These are phyloP conservation scores for Mastomys coucha DNA, from an alignment of 2,113 vertebrate genomes.

Conservation along the genomic window DNA sequence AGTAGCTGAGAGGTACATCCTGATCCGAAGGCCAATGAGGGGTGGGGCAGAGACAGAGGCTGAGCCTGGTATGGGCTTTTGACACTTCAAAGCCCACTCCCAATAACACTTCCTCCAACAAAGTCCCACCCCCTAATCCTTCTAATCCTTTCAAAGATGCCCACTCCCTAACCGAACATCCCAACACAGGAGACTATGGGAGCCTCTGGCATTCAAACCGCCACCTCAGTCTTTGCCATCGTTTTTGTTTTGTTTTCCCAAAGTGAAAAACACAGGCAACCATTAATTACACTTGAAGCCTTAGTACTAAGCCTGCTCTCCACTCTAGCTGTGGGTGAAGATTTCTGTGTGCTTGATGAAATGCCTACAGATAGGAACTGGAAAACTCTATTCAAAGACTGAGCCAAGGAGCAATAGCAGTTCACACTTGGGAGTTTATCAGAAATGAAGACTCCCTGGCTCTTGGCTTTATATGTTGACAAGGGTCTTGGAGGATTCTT, in stretches of 20 bases:
- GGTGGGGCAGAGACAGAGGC: background rate
- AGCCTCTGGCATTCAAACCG: background rate
- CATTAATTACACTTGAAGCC: background rate
- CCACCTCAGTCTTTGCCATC: background rate
- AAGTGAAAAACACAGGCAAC: slow-evolving; percentile 38
- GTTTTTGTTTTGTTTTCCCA: background rate
- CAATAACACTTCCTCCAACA: background rate
- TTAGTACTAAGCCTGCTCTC: background rate
- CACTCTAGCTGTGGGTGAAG: background rate
- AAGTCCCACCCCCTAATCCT: background rate
- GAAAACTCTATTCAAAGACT: background rate
- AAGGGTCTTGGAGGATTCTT: background rate
- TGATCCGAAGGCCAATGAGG: background rate
- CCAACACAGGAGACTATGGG: background rate
- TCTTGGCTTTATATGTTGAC: background rate
- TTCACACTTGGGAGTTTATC: background rate
- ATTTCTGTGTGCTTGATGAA: background rate
- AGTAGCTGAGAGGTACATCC: background rate
- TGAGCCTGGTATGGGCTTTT: background rate
- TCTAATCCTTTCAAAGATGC: background rate
- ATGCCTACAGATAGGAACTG: background rate
- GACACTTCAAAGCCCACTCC: background rate
- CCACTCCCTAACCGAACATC: background rate
- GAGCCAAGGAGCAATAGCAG: background rate
- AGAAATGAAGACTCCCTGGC: background rate